Evolutionary conservation across 2,797 vertebrate species (phyloP), one percentile per base, ranked within the genome.

Genomic region (Betta splendens): DNA sequence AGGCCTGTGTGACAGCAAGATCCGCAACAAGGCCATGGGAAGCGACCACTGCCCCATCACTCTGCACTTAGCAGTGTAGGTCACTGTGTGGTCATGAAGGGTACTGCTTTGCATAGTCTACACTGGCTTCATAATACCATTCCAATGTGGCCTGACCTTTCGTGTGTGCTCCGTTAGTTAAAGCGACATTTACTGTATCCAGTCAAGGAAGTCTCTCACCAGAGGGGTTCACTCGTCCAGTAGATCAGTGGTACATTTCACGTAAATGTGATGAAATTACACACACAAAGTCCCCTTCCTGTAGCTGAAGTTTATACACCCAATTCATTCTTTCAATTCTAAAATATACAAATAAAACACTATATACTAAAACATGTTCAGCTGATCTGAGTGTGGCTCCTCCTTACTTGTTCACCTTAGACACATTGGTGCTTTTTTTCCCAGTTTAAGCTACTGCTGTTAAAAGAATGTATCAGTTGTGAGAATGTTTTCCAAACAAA

Each of bases 41-140:
- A 96, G 95, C 40, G 95, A 98, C 83, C 94, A 97, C 87, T 98
- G 96, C 73, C 94, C 95, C 53, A 94, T 98, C 60, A 95, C 94
- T 17, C 86, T 98, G 16, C 91, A 91, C 57, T 25, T 97, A 12
- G 92, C 86, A 1, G 64, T 94, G 56, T 96, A 92, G 88, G 6
- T 26, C 26, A n/a, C 4, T 2, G 26, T 9, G 21, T 25, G 23
- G 33, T 31, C 18, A 37, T 46, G 12, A 16, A 21, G 2, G 33
- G 11, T 33, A 7, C 37, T 26, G 37, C 40, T 46, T 2, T 36
- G 15, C 38, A 16, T 5, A 21, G 16, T 45, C 23, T 32, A 37
- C 18, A 13, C 44, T 32, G 15, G 37, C 45, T 20, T 68, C 38
- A 31, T 31, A 12, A 20, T 65, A 50, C 47, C 17, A 6, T 43